Percentiles rank a stretch among this genome's conserved stretches.
Conservation (phyloP, 2,797 vertebrate species). For the Alosa sapidissima region DNA sequence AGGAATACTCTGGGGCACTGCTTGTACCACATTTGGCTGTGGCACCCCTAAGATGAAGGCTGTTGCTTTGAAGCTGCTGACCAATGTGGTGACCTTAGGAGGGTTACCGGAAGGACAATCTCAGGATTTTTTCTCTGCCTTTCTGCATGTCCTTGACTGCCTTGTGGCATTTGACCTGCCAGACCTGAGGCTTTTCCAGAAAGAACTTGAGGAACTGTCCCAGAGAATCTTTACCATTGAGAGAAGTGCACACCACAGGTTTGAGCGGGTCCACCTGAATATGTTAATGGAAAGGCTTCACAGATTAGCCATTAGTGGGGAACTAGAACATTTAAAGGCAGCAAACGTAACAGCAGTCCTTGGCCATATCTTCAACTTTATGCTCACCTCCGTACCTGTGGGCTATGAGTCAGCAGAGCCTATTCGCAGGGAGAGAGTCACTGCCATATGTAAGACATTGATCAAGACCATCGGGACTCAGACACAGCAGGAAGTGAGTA, state of each 20-base stretch:
- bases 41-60: slow-evolving; percentile 77
- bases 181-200: slow-evolving; percentile 70
- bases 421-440: slow-evolving; percentile 76
- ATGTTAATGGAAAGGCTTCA: slow-evolving; percentile 86
- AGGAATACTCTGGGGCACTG: slow-evolving; percentile 79
- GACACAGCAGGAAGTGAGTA: slow-evolving; percentile 77
- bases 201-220: slow-evolving; percentile 79
- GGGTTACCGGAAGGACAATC: slow-evolving; percentile 81
- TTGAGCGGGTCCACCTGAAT: slow-evolving; percentile 85
- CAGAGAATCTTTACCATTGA: slow-evolving; percentile 77
- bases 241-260: slow-evolving; percentile 60
- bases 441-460: slow-evolving; percentile 79
- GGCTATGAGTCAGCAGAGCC: slow-evolving; percentile 81
- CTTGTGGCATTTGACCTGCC: slow-evolving; percentile 60
- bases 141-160: slow-evolving; percentile 79
- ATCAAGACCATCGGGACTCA: slow-evolving; percentile 79
- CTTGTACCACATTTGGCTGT: slow-evolving; percentile 80
- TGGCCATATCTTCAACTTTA: slow-evolving; percentile 84
- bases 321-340: slow-evolving; percentile 68
- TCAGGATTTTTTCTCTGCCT: slow-evolving; percentile 81
- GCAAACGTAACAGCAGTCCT: slow-evolving; percentile 78
- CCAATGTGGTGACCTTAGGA: slow-evolving; percentile 78
- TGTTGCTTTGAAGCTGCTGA: slow-evolving; percentile 77
- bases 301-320: slow-evolving; percentile 70
- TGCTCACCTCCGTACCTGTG: slow-evolving; percentile 79